Percentiles rank a stretch among this genome's conserved stretches.
Evolutionary conservation across 1,140 invertebrate genomes (phyloP).

Genomic region (Adoxophyes honmai): DNA sequence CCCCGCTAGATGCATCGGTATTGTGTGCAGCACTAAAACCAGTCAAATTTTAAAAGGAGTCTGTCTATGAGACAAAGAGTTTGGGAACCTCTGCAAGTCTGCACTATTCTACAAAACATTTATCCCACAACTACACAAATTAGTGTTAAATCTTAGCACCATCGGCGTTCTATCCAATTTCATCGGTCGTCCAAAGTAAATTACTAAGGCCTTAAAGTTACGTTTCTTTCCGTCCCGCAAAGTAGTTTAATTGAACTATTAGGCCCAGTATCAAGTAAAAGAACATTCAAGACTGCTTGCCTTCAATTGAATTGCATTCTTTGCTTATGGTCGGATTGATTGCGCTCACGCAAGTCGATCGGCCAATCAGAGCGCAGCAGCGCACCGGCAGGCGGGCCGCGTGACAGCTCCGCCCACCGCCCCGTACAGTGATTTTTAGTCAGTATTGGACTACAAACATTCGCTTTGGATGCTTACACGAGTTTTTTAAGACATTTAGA

Average conservation of each 20-base stretch:
- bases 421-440: conserved; percentile 36
- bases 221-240: neutral
- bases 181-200: neutral
- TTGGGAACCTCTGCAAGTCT: too few species aligned
- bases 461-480: conserved; percentile 17
- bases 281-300: conserved; percentile 32
- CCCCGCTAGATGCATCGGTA: too few species aligned
- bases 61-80: too few species aligned
- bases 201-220: conserved; percentile 9
- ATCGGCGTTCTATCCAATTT: neutral
- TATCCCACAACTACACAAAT: too few species aligned
- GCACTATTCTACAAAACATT: too few species aligned
- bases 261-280: conserved; percentile 33
- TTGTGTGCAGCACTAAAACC: too few species aligned
- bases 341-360: conserved; percentile 43
- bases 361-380: conserved; percentile 43
- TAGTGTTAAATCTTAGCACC: too few species aligned
- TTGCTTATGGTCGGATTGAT: conserved; percentile 24
- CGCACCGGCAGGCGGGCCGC: conserved; percentile 33
- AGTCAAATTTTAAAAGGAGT: too few species aligned
- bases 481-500: conserved; percentile 19
- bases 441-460: conserved; percentile 56
- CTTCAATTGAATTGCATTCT: conserved; percentile 50
- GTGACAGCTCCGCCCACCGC: conserved; percentile 37
- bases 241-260: conserved; percentile 35